Conservation (phyloP, 2,888 invertebrate genomes). For the Euzophera pinguis region DNA sequence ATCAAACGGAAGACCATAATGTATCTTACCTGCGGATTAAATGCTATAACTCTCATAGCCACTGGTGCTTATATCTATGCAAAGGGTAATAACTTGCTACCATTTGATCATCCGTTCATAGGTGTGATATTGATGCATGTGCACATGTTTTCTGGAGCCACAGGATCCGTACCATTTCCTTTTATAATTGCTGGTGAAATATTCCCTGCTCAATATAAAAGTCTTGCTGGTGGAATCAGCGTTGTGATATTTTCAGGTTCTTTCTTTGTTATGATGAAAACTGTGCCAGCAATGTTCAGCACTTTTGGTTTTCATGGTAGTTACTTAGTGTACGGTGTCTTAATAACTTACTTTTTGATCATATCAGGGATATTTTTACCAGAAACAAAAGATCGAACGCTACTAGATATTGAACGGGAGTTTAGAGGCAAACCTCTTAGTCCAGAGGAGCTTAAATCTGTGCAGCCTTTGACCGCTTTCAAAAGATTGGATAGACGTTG, state of each 20-base stretch:
- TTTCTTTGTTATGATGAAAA: constrained; percentile 6
- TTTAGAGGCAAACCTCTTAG: constrained; percentile 23
- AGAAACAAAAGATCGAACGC: constrained; percentile 29
- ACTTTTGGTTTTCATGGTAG: background rate
- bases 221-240: constrained; percentile 52
- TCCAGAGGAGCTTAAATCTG: constrained; percentile 22
- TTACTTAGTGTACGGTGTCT: background rate
- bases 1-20: constrained; percentile 22
- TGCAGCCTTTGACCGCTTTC: constrained; percentile 18
- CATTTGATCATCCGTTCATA: constrained; percentile 20
- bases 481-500: constrained; percentile 17
- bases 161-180: constrained; percentile 76
- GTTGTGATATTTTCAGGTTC: constrained; percentile 22
- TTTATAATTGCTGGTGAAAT: constrained; percentile 82
- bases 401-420: constrained; percentile 31
- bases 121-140: constrained; percentile 20
- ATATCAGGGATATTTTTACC: constrained; percentile 25
- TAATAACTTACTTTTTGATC: constrained; percentile 18
- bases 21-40: constrained; percentile 9
- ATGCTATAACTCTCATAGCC: background rate
- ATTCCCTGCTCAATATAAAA: constrained; percentile 71
- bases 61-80: constrained; percentile 22
- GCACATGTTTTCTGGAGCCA: constrained; percentile 57
- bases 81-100: constrained; percentile 16
- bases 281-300: background rate